Base-by-base conservation (phyloP, 2,888 invertebrate species). In the Fragum whitleyi region DNA sequence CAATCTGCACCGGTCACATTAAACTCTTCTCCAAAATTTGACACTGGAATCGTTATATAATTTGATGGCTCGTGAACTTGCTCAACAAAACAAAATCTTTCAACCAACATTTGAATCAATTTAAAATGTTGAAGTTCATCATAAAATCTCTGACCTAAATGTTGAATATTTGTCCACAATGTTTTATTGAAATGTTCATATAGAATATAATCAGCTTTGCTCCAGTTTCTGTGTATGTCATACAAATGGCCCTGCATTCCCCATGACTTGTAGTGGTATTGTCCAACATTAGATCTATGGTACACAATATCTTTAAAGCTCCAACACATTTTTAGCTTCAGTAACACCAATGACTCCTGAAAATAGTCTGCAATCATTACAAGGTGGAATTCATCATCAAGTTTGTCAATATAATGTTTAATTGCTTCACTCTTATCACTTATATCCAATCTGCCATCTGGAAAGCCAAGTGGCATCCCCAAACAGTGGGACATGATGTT, bases 281-380 rank as follows among this genome's bases (percentile, higher is more conserved):
- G 79, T 7, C 80, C 86, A 3, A 83, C 77, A 76, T 91, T 92
- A n/a, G 86, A 81, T n/a, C 78, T 85, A 53, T 87, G 80, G 78
- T 90, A 92, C 0, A 94, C 42, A 21, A 94, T 92, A 77, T 94
- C 94, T 68, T 91, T 89, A 0, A 90, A 87, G 6, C 76, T 83
- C 94, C 94, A 94, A 79, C 93, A 93, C 90, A 94, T 90, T 19
- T 87, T 61, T 23, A 92, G 84, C 69, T 89, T 90, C 36, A 94
- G 86, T 26, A 94, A 81, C 47, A 94, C 85, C 57, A 94, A 72
- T 0, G 94, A 94, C 75, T 94, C 93, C 21, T 89, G 81, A 68
- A 94, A 92, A 72, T 92, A 90, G 62, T 94, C 94, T n/a, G 90
- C 87, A 1, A 94, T 88, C 90, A 94, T 90, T 3, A 94, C 90